Evolutionary conservation across 2,797 vertebrate species (phyloP), one percentile per base, ranked within the genome.

Genomic region (Micropoecilia bifurca): DNA sequence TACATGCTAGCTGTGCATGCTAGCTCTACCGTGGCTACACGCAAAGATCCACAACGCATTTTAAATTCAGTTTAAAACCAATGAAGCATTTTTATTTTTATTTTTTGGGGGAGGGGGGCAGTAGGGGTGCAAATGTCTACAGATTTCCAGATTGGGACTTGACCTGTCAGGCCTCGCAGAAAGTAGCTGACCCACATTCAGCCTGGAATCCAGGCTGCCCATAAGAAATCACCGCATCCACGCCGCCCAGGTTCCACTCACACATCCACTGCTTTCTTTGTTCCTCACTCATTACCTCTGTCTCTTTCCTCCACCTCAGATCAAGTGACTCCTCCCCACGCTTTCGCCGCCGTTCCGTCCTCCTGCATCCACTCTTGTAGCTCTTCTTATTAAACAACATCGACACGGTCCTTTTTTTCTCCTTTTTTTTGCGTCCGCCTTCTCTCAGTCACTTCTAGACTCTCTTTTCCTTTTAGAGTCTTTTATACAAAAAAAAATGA

Each of bases 401-500:
- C 59, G 33, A 80, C 89, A 85, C 81, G 53, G 83, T 83, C 74
- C 86, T 41, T 41, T 41, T 6, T 39, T 39, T 83, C n/a, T 90
- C 89, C 55, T 48, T 20, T 59, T 59, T n/a, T 91, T 79, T 30
- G 2, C 45, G 43, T 71, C 68, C 88, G 91, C 84, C 91, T 85
- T 91, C 87, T 92, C 78, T 71, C 91, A 86, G 90, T 90, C 91
- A 87, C 90, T 92, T 92, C 91, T 94, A 92, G 92, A 94, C 94
- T 94, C 92, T 93, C 81, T 90, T 95, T 95, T 94, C 91, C 91
- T 93, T 92, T 92, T 91, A 92, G 95, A 96, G 95, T 95, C 92
- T 96, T 96, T 96, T 96, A 95, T 96, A 96, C 95, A 95, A 93
- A 93, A 93, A 95, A 93, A 93, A 25, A 9, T 8, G 7, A 25